A percentile compares a stretch with the other conserved stretches of the same genome.
Conservation (phyloP, 2,113 vertebrate genomes). For the Hypomesus transpacificus region DNA sequence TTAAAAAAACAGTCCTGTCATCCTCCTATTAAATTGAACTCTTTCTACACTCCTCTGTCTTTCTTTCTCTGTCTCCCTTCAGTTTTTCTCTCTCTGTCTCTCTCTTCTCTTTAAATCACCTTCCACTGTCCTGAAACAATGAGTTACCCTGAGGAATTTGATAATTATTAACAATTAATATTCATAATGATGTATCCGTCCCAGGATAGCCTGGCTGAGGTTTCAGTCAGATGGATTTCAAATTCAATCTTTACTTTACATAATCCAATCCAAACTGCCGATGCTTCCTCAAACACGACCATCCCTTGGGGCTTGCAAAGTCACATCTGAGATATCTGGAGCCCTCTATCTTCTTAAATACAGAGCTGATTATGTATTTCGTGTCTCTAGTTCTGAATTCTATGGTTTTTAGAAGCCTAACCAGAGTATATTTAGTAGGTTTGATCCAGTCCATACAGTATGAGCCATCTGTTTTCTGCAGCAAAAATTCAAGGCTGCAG, state of each 20-base stretch:
- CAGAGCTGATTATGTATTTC: background rate
- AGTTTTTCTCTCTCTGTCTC: constrained; percentile 10
- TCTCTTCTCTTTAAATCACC: constrained; percentile 48
- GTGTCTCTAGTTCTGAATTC: background rate
- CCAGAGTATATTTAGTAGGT: too few species aligned
- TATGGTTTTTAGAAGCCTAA: background rate
- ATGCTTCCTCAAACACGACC: constrained; percentile 55
- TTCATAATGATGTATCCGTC: constrained; percentile 72
- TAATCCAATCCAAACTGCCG: constrained; percentile 68
- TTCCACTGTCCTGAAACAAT: constrained; percentile 58
- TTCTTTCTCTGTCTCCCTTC: constrained; percentile 1
- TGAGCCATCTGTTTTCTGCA: too few species aligned
- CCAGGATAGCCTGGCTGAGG: constrained; percentile 61
- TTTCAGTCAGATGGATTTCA: constrained; percentile 67
- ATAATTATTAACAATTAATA: constrained; percentile 78
- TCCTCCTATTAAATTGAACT: background rate
- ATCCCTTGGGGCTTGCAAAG: constrained; percentile 40
- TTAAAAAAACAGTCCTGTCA: too few species aligned
- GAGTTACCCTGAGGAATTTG: constrained; percentile 65
- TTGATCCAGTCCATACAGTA: too few species aligned
- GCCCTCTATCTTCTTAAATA: constrained; percentile 1
- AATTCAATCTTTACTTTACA: constrained; percentile 72
- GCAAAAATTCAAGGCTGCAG: too few species aligned
- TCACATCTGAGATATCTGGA: constrained; percentile 37
- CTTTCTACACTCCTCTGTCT: background rate